phyloP scores from a whole-genome alignment of 1,140 invertebrate species.

The Trachymyrmex septentrionalis region DNA sequence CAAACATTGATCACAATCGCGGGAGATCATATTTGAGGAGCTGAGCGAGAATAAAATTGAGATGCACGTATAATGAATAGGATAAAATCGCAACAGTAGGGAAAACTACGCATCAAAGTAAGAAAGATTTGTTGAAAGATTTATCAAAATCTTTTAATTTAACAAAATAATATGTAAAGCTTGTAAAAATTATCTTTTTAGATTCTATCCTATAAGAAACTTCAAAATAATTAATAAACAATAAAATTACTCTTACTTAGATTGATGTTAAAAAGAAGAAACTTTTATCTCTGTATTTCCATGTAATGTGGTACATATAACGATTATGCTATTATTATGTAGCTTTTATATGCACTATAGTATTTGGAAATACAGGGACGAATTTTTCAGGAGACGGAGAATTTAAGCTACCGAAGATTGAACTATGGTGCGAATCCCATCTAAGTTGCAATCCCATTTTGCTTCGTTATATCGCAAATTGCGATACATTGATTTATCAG shows the following conservation, averaged over 20 bases:
- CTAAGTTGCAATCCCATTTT: neutral
- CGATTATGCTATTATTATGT: too few relatives aligned
- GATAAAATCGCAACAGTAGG: neutral
- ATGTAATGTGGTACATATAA: neutral
- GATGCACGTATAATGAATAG: neutral
- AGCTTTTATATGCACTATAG: too few relatives aligned
- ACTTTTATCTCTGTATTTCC: neutral
- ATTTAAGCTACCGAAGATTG: too few relatives aligned
- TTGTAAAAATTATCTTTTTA: conserved; percentile 9
- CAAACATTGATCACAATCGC: conserved; percentile 66
- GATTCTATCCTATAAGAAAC: neutral
- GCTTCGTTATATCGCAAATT: neutral
- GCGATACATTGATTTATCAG: neutral
- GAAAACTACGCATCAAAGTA: neutral
- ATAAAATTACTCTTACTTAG: conserved; percentile 26
- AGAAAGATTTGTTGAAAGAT: neutral
- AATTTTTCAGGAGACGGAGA: neutral
- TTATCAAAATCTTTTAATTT: neutral
- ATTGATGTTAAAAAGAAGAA: neutral
- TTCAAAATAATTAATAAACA: conserved; percentile 1
- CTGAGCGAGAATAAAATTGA: conserved; percentile 1
- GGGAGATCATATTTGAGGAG: conserved; percentile 69
- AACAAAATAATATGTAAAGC: neutral
- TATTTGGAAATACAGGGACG: neutral
- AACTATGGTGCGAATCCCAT: neutral